Percentiles rank a stretch among this genome's conserved stretches.
Conservation (phyloP, 2,888 invertebrate genomes). For the Allolobophora icterica region DNA sequence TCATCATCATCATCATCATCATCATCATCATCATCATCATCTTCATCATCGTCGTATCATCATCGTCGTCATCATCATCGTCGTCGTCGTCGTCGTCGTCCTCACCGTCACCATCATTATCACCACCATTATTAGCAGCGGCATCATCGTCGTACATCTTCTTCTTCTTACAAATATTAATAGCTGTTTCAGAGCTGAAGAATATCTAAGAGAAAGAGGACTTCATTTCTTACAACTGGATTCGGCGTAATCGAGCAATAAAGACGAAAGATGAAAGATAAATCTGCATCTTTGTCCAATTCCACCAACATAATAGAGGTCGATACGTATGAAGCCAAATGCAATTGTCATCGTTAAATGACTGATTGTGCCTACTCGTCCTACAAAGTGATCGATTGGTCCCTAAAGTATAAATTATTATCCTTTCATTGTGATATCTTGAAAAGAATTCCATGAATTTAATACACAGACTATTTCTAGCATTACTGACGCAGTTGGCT, state of each 20-base stretch:
- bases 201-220: background rate
- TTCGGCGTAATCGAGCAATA: background rate
- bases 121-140: too few species aligned
- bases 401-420: background rate
- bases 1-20: too few species aligned
- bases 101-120: too few species aligned
- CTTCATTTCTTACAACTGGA: background rate
- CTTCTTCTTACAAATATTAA: too few species aligned
- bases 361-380: background rate
- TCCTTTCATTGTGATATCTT: background rate
- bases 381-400: background rate
- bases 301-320: background rate
- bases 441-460: background rate
- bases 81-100: too few species aligned
- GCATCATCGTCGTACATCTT: too few species aligned
- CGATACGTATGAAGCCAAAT: background rate
- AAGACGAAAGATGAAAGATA: background rate
- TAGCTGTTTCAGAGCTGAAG: background rate
- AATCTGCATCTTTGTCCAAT: background rate
- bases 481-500: background rate
- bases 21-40: too few species aligned
- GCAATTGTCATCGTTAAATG: slow-evolving; percentile 2
- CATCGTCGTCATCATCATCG: too few species aligned
- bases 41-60: too few species aligned
- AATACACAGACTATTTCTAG: background rate